Evolutionary conservation across 2,888 invertebrate species (phyloP), one percentile per base, ranked within the genome.

Genomic region (Nycteola revayana): DNA sequence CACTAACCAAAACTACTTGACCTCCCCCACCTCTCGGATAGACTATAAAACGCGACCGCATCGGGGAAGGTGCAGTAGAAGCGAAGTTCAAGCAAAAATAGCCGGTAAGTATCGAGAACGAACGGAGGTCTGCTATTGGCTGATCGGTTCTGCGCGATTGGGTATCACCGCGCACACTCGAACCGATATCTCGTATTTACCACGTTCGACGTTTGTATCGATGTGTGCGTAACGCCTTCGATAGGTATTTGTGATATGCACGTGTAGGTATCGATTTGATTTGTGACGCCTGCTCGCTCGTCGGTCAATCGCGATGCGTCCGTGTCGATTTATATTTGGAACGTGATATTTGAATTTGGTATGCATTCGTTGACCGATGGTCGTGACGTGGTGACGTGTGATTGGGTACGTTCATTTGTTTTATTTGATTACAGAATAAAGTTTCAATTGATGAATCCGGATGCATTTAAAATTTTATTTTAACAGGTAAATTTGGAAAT

Each of bases 141-240:
- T 83, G 90, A 92, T 92, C 90, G 91, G 91, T 88, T 89, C 81
- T 75, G 79, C 83, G 81, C 85, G 74, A 89, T 89, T 87, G 89
- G 88, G 65, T 60, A 67, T 65, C 62, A 74, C 54, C 48, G 90
- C 90, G 90, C 90, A 90, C 83, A 90, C 90, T 90, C 90, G 90
- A 90, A 90, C 89, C 89, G 82, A 81, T 79, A 80, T 57, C 44
- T 42, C 58, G 58, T 58, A 57, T 57, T 65, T 66, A 73, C 64
- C 36, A 63, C 66, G 73, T 70, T 80, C 73, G 77, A 81, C 72
- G 69, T 76, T 71, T 66, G 46, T 60, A 47, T 60, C 58, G 42
- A 53, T 49, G 69, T 69, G 70, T 75, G 66, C 39, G 71, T 61
- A 75, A 69, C 74, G 76, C 80, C 74, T 79, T 73, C 67, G 59